Percentiles rank a stretch among this genome's conserved stretches.
These are phyloP conservation scores for Seriola aureovittata DNA, from an alignment of 2,113 vertebrate species.

Conservation along the genomic window DNA sequence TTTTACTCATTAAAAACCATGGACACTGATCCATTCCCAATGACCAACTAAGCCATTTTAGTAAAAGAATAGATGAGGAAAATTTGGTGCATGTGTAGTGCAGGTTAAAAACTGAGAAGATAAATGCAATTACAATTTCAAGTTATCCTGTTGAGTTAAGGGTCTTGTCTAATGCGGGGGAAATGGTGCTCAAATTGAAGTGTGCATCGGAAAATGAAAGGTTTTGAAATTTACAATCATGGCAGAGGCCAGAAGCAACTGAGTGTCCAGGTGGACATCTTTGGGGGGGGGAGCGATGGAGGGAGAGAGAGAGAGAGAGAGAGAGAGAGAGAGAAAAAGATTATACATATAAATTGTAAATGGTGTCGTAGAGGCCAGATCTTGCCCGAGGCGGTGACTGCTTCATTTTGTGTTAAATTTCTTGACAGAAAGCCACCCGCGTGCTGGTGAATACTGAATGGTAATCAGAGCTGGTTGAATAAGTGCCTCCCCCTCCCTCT, in stretches of 20 bases:
- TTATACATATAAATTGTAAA: slow-evolving; percentile 98
- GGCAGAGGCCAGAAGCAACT: slow-evolving; percentile 59
- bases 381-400: slow-evolving; percentile 90
- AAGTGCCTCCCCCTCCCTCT: slow-evolving; percentile 85
- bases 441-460: slow-evolving; percentile 97
- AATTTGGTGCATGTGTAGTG: not conserved
- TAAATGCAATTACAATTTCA: slow-evolving; percentile 63
- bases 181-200: slow-evolving; percentile 69
- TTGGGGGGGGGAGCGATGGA: slow-evolving; percentile 43
- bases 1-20: not conserved
- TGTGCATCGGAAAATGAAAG: slow-evolving; percentile 68
- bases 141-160: slow-evolving; percentile 63
- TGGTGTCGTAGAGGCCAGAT: slow-evolving; percentile 90
- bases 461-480: slow-evolving; percentile 92
- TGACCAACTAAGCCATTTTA: not conserved
- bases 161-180: slow-evolving; percentile 56
- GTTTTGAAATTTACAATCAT: slow-evolving; percentile 66
- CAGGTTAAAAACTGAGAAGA: slow-evolving; percentile 24
- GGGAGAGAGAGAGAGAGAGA: slow-evolving; percentile 4
- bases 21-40: not conserved
- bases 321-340: slow-evolving; percentile 56
- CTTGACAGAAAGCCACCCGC: slow-evolving; percentile 89
- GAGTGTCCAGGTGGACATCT: slow-evolving; percentile 74
- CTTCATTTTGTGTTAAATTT: slow-evolving; percentile 91
- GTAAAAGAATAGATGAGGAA: not conserved